These are phyloP conservation scores for Condylura cristata DNA, from an alignment of 2,113 vertebrate species.

Conservation along the genomic window DNA sequence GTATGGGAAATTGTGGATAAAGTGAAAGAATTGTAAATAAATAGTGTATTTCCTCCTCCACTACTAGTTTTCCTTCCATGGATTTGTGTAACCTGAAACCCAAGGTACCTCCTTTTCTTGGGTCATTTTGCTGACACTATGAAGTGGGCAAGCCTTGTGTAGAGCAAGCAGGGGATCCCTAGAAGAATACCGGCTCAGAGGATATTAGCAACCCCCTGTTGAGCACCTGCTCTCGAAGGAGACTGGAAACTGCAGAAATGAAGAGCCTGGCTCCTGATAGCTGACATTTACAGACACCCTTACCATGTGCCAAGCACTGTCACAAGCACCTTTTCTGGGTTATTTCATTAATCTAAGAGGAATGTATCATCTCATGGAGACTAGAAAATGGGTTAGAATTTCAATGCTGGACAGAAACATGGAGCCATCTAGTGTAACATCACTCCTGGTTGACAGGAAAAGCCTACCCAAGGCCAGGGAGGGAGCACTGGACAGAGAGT, in stretches of 20 bases:
- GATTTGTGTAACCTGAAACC: not conserved
- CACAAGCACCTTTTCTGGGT: not conserved
- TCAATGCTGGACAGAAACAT: not conserved
- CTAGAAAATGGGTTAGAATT: not conserved
- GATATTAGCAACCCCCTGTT: rapidly evolving
- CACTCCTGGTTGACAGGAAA: not conserved
- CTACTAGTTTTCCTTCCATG: not conserved
- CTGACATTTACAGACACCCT: not conserved
- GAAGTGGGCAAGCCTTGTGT: not conserved
- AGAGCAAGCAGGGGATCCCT: not conserved
- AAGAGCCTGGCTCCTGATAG: not conserved
- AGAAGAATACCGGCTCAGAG: not conserved
- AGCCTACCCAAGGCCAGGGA: not conserved
- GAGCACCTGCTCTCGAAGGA: not conserved
- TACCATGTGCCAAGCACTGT: not conserved
- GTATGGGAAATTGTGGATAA: conserved; percentile 79
- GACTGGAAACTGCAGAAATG: not conserved
- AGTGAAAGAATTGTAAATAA: conserved; percentile 81
- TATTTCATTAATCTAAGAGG: not conserved
- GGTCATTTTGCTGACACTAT: not conserved
- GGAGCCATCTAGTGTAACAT: not conserved
- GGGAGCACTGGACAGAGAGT: not conserved
- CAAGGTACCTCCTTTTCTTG: not conserved
- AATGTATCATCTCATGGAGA: not conserved
- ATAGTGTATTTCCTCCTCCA: conserved; percentile 75